Conservation (phyloP, 2,888 invertebrate species). For the Chydorus sphaericus region DNA sequence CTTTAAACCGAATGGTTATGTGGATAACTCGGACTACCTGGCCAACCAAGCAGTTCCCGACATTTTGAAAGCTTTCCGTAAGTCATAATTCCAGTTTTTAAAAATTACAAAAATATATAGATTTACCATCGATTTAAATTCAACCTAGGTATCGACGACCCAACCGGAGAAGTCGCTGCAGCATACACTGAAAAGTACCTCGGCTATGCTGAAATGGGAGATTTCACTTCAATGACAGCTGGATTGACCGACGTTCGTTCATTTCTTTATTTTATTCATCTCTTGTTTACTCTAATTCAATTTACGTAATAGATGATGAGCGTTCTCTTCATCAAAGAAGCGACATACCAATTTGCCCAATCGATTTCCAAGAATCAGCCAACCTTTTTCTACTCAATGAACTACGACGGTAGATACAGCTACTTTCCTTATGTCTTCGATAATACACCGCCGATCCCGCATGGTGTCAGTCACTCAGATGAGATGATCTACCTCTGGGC, state of each 20-base stretch:
- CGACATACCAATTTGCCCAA: constrained; percentile 11
- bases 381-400: constrained; percentile 12
- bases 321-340: constrained; percentile 17
- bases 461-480: constrained; percentile 10
- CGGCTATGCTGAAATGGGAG: constrained; percentile 27
- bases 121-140: background rate
- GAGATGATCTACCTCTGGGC: constrained; percentile 17
- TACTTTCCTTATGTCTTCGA: constrained; percentile 1
- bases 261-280: background rate
- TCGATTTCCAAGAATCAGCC: constrained; percentile 13
- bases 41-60: constrained; percentile 13
- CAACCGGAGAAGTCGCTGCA: constrained; percentile 31
- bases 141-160: constrained; percentile 30
- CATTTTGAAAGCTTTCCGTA: constrained; percentile 17
- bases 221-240: constrained; percentile 32
- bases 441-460: constrained; percentile 5
- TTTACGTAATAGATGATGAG: constrained; percentile 17
- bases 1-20: constrained; percentile 16
- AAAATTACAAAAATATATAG: background rate
- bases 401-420: constrained; percentile 11
- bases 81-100: background rate
- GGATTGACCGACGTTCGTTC: constrained; percentile 35
- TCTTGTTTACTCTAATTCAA: background rate
- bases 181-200: constrained; percentile 30
- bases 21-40: constrained; percentile 16